Conservation (phyloP, 2,888 invertebrate species). For the Germaria angustata region DNA sequence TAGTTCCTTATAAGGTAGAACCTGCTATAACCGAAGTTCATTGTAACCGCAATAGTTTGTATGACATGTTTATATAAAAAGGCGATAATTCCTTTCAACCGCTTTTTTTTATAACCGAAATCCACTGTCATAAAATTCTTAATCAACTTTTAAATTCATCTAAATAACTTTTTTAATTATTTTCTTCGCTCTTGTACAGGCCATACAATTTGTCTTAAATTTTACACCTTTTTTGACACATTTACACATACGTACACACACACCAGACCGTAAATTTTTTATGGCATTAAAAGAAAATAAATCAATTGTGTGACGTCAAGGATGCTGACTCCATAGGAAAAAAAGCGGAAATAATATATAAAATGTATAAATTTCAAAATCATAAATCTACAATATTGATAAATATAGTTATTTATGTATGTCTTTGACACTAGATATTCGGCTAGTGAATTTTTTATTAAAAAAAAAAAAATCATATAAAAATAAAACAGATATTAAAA, state of each 20-base stretch:
- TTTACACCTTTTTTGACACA: constrained; percentile 31
- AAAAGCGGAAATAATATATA: constrained; percentile 20
- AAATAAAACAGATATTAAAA: constrained; percentile 10
- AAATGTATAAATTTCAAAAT: constrained; percentile 32
- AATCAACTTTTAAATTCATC: too few relatives aligned
- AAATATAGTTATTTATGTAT: constrained; percentile 62
- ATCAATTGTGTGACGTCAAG: constrained; percentile 32
- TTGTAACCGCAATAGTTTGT: too few relatives aligned
- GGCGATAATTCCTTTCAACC: too few relatives aligned
- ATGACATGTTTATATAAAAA: too few relatives aligned
- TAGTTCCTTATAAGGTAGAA: too few relatives aligned
- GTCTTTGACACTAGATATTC: constrained; percentile 27
- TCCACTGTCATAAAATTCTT: too few relatives aligned
- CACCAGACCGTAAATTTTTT: constrained; percentile 15
- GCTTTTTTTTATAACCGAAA: too few relatives aligned
- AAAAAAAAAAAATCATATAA: background rate
- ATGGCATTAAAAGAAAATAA: constrained; percentile 33
- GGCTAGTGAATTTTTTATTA: background rate
- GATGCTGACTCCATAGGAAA: constrained; percentile 1
- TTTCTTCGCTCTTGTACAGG: background rate
- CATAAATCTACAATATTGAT: constrained; percentile 59
- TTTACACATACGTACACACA: background rate
- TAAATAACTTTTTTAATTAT: too few relatives aligned
- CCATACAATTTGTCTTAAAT: constrained; percentile 10
- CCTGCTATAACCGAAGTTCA: too few relatives aligned